Evolutionary conservation across 1,140 invertebrate genomes (phyloP), one percentile per base, ranked within the genome.

Genomic region (Dendroctonus valens): DNA sequence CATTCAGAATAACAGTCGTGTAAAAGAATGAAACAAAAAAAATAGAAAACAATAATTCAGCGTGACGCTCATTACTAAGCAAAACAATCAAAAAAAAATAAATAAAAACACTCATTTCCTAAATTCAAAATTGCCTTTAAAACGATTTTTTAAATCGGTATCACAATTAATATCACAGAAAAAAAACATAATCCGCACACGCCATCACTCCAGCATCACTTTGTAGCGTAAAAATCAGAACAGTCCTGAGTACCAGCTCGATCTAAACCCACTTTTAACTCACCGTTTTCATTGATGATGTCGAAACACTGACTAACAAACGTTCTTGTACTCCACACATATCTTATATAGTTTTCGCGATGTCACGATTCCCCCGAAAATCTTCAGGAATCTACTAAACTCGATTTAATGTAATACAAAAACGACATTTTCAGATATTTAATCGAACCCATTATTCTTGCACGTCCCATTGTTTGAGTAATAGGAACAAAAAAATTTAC

Each of bases 241-340:
- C 50, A 9, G 26, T 12, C 50, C 50, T 41, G 39, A 15, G 41
- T 41, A 52, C 26, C 26, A 60, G 41, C 49, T n/a, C 49, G 50
- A 50, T 50, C 37, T 39, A 53, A 62, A 42, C 7, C 49, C 49
- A 44, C 40, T 12, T 11, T 41, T 7, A 58, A 65, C 64, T 68
- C 59, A 68, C 66, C 59, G 66, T 41, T 62, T 68, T 68, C 66
- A 62, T 62, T 68, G 59, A 41, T 41, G 40, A 39, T 46, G 49
- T 62, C 12, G 59, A 62, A 62, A 51, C 49, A 53, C 39, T 44
- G 39, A 62, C 59, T 62, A 53, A 53, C 48, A 50, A 53, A 62
- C 39, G 15, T n/a, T 41, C 58, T 60, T 53, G 12, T 38, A 39
- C 41, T 41, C 51, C 9, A 40, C 37, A 62, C 26, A 39, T 54